Evolutionary conservation across 2,797 vertebrate genomes (phyloP).

Genomic region (Oceanodroma leucorhoa): DNA sequence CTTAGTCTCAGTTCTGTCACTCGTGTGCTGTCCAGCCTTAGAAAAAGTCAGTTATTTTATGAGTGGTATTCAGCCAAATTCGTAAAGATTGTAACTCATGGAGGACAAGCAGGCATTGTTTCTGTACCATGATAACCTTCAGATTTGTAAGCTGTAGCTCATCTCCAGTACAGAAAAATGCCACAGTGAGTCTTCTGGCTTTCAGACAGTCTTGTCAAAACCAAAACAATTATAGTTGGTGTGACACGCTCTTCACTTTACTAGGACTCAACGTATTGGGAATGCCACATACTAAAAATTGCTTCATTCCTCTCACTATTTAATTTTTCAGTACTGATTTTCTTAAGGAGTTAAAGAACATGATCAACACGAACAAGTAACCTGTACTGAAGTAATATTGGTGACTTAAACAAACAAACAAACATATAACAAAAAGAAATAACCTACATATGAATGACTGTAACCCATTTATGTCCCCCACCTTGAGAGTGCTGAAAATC

Average conservation of each 20-base stretch:
- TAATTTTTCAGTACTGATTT: background rate
- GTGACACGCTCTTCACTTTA: background rate
- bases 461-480: background rate
- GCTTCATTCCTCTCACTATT: background rate
- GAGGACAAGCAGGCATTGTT: background rate
- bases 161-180: background rate
- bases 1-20: background rate
- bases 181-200: background rate
- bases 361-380: conserved; percentile 12
- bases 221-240: background rate
- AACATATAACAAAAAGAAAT: background rate
- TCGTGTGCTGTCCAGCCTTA: background rate
- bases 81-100: background rate
- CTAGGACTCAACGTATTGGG: background rate
- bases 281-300: background rate
- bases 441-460: background rate
- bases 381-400: background rate
- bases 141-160: background rate
- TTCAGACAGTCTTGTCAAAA: background rate
- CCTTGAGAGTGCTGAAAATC: background rate
- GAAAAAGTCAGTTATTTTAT: background rate
- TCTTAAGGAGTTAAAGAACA: conserved; percentile 15
- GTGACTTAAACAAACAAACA: background rate
- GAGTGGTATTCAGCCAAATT: background rate
- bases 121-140: background rate